phyloP scores from a whole-genome alignment of 2,113 vertebrate genomes.

The Eptesicus fuscus region DNA sequence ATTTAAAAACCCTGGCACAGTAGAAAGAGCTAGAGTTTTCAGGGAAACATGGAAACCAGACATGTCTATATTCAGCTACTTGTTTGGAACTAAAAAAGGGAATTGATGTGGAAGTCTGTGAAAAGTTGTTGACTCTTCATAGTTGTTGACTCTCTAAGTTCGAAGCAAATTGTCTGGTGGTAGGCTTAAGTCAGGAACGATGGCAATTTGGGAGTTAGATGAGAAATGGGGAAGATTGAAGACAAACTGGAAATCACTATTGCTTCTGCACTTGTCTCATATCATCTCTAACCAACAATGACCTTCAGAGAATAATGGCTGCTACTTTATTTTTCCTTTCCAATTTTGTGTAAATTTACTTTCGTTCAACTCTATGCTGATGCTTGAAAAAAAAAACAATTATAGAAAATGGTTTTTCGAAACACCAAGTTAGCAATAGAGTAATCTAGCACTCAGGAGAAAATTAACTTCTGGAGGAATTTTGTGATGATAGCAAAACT shows the following conservation, averaged over 20 bases:
- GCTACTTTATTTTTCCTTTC: neutral
- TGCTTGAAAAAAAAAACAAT: neutral
- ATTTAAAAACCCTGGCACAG: neutral
- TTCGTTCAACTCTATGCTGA: neutral
- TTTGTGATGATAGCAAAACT: neutral
- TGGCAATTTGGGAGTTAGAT: too few species aligned
- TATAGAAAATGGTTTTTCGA: neutral
- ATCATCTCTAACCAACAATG: neutral
- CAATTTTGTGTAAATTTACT: neutral
- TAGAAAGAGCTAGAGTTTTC: neutral
- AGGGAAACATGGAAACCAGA: neutral
- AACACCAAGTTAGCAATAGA: neutral
- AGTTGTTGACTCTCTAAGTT: neutral
- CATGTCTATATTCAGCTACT: neutral
- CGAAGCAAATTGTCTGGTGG: neutral
- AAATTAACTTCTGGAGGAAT: neutral
- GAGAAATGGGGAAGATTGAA: neutral
- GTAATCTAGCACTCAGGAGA: neutral
- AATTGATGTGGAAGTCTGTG: neutral
- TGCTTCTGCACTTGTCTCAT: neutral
- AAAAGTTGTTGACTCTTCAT: neutral
- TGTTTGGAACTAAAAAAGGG: neutral
- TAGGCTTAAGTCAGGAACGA: neutral
- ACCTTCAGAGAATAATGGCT: neutral
- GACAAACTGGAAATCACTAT: neutral